phyloP scores from a whole-genome alignment of 2,797 vertebrate species.

The Diplodus sargus region DNA sequence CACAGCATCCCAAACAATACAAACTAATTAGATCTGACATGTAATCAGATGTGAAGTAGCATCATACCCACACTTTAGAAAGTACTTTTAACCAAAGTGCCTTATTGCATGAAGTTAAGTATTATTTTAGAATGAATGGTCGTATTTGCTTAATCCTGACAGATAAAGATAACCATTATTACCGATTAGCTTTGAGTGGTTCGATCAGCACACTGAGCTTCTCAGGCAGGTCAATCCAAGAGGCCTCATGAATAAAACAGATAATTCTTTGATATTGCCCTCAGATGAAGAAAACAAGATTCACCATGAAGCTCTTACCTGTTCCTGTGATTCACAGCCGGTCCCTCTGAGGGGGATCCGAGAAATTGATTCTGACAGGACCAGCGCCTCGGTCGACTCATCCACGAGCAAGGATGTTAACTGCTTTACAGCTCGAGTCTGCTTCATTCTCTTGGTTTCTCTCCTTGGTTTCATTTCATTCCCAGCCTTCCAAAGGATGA shows the following conservation, averaged over 20 bases:
- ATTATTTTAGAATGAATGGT: constrained; percentile 24
- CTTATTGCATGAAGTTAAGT: background rate
- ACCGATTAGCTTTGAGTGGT: constrained; percentile 18
- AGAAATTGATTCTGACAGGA: constrained; percentile 5
- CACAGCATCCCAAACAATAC: constrained; percentile 37
- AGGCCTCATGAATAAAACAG: constrained; percentile 4
- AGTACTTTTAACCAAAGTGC: constrained; percentile 27
- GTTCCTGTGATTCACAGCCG: constrained; percentile 2
- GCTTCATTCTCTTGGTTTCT: background rate
- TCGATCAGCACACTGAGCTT: constrained; percentile 9
- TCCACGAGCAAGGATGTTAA: background rate
- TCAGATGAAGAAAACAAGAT: constrained; percentile 4
- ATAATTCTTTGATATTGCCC: background rate
- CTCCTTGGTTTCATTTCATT: constrained; percentile 18
- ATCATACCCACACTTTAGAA: constrained; percentile 19
- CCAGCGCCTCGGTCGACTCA: constrained; percentile 7
- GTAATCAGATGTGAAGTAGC: constrained; percentile 47
- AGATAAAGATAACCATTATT: constrained; percentile 10
- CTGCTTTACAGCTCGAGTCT: constrained; percentile 7
- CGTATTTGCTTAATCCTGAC: constrained; percentile 4
- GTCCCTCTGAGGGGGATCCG: background rate
- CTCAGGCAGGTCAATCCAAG: background rate
- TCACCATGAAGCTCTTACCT: constrained; percentile 11
- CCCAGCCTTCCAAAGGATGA: constrained; percentile 11
- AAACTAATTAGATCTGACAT: constrained; percentile 56